Evolutionary conservation across 2,113 vertebrate species (phyloP).

Genomic region (Coregonus clupeaformis): DNA sequence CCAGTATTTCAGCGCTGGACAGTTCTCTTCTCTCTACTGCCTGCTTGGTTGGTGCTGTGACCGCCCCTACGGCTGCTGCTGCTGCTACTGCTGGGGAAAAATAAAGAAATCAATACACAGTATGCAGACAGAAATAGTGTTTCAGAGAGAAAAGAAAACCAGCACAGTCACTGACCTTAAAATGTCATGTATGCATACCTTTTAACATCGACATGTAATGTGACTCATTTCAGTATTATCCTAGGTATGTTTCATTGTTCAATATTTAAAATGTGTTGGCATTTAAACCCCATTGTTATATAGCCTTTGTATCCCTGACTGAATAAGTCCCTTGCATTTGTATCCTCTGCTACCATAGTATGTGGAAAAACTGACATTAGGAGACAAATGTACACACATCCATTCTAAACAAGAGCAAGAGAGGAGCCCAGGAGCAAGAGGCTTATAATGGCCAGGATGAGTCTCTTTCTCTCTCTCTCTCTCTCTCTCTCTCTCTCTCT

Average conservation of each 20-base stretch:
- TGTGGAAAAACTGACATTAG: slow-evolving; percentile 4
- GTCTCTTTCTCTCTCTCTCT: slow-evolving; percentile 2
- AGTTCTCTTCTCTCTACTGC: slow-evolving; percentile 19
- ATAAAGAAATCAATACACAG: not conserved
- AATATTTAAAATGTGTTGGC: no score
- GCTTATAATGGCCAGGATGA: slow-evolving; percentile 19
- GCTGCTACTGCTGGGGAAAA: not conserved
- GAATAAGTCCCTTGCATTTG: not conserved
- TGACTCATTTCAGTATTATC: not conserved
- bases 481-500: no score
- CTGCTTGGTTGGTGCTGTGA: not conserved
- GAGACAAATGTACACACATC: slow-evolving; percentile 7
- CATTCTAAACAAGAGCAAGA: slow-evolving; percentile 4
- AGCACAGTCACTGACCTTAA: not conserved
- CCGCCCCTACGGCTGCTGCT: not conserved
- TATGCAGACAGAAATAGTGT: no score
- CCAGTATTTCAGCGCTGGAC: slow-evolving; percentile 49
- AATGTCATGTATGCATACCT: not conserved
- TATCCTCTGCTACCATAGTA: not conserved
- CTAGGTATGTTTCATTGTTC: not conserved
- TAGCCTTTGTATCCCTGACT: not conserved
- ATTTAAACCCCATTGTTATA: not conserved
- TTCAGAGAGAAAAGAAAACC: not conserved
- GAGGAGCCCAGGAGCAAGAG: not conserved
- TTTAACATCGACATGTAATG: not conserved